phyloP scores from a whole-genome alignment of 1,140 invertebrate genomes.

The Drosophila suzukii region DNA sequence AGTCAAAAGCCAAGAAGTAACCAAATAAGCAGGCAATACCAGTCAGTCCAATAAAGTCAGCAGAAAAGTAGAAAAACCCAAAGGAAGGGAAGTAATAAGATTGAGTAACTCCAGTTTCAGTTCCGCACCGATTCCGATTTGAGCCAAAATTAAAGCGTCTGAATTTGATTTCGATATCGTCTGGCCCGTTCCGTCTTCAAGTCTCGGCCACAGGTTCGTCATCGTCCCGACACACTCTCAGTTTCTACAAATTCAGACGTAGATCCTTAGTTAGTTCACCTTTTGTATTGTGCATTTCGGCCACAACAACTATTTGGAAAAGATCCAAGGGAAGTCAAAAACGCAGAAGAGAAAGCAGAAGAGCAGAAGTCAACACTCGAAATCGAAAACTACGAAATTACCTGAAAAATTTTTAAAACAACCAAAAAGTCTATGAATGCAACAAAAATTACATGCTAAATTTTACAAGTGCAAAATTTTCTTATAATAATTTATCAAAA shows the following conservation, averaged over 20 bases:
- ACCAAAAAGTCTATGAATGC: conserved; percentile 64
- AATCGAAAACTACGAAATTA: conserved; percentile 81
- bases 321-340: conserved; percentile 28
- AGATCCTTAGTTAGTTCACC: conserved; percentile 69
- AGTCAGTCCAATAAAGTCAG: conserved; percentile 53
- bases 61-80: not conserved
- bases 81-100: conserved; percentile 27
- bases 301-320: conserved; percentile 57
- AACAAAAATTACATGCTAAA: conserved; percentile 67
- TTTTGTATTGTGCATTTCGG: conserved; percentile 73
- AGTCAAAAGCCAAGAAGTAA: conserved; percentile 44
- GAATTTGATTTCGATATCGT: conserved; percentile 73
- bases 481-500: conserved; percentile 75
- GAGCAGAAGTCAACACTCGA: conserved; percentile 56
- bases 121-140: conserved; percentile 73
- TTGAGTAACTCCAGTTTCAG: conserved; percentile 61
- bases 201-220: conserved; percentile 70
- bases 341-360: conserved; percentile 15
- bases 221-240: conserved; percentile 60
- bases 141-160: conserved; percentile 81
- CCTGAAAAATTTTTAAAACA: conserved; percentile 78
- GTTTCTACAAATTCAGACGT: conserved; percentile 84
- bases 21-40: conserved; percentile 35
- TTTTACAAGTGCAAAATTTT: conserved; percentile 73
- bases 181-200: conserved; percentile 71